phyloP scores from a whole-genome alignment of 2,113 vertebrate species.

The Gobiocypris rarus region DNA sequence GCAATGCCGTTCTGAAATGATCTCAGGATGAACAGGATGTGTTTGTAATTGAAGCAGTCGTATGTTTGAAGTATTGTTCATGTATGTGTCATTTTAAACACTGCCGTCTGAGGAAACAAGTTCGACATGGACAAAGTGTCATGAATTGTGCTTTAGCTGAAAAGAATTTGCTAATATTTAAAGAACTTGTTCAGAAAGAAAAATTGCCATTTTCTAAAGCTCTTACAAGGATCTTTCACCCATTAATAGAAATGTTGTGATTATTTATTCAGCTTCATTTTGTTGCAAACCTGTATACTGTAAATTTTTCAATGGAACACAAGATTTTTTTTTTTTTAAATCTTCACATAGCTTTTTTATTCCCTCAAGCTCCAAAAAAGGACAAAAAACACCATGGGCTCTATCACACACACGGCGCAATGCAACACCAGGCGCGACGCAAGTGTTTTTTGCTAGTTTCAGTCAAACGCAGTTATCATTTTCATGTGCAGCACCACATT shows the following conservation, averaged over 20 bases:
- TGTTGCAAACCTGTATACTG: not conserved
- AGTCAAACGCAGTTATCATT: too few species aligned
- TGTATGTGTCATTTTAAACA: not conserved
- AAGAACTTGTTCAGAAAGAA: not conserved
- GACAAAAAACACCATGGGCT: not conserved
- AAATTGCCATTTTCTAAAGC: not conserved
- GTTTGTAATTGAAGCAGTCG: not conserved
- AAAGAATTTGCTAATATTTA: not conserved
- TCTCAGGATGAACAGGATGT: not conserved
- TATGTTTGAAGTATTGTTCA: not conserved
- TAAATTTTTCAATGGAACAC: not conserved
- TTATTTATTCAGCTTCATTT: not conserved
- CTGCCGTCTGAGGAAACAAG: not conserved
- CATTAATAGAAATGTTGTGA: not conserved
- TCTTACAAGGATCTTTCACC: not conserved
- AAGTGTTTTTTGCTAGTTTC: too few species aligned
- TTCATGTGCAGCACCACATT: too few species aligned
- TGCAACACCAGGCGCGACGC: too few species aligned
- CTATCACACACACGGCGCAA: too few species aligned
- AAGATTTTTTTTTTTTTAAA: not conserved
- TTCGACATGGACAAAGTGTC: not conserved
- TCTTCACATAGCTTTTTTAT: too few species aligned
- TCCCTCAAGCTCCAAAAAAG: too few species aligned
- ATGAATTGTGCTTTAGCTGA: not conserved
- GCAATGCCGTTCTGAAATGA: not conserved